phyloP scores from a whole-genome alignment of 1,140 invertebrate genomes.

The Calliopsis andreniformis region DNA sequence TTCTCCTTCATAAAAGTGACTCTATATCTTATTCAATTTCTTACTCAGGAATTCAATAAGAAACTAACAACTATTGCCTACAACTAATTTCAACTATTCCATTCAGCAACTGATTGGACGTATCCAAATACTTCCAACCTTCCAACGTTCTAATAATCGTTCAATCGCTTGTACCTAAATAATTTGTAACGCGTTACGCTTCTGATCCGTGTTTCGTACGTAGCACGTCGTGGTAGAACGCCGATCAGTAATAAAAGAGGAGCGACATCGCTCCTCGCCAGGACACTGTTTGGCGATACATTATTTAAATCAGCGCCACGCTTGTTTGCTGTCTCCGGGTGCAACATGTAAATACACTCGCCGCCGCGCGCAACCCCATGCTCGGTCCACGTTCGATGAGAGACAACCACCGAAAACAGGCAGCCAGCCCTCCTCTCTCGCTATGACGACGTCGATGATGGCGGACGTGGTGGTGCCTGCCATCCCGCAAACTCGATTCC shows the following conservation, averaged over 20 bases:
- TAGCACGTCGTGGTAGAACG: background rate
- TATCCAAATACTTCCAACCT: too few relatives aligned
- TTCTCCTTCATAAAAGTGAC: too few relatives aligned
- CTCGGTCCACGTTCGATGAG: background rate
- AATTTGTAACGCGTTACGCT: background rate
- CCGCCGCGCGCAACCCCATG: conserved; percentile 31
- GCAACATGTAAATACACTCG: conserved; percentile 66
- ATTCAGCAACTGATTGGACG: too few relatives aligned
- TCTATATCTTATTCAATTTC: too few relatives aligned
- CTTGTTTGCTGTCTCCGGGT: conserved; percentile 67
- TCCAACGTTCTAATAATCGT: too few relatives aligned
- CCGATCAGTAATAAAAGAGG: conserved; percentile 40
- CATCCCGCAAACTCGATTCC: conserved; percentile 57
- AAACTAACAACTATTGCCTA: too few relatives aligned
- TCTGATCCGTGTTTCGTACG: background rate
- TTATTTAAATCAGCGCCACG: conserved; percentile 72
- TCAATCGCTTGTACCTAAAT: background rate
- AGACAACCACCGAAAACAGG: conserved; percentile 46
- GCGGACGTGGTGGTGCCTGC: conserved; percentile 23
- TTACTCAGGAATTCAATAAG: too few relatives aligned
- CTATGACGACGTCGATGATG: conserved; percentile 43
- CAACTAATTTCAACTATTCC: too few relatives aligned
- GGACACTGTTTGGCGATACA: conserved; percentile 67
- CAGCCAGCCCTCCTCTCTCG: conserved; percentile 11
- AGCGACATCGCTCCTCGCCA: conserved; percentile 49